These are phyloP conservation scores for Polypterus senegalus DNA, from an alignment of 2,113 vertebrate species.

Conservation along the genomic window DNA sequence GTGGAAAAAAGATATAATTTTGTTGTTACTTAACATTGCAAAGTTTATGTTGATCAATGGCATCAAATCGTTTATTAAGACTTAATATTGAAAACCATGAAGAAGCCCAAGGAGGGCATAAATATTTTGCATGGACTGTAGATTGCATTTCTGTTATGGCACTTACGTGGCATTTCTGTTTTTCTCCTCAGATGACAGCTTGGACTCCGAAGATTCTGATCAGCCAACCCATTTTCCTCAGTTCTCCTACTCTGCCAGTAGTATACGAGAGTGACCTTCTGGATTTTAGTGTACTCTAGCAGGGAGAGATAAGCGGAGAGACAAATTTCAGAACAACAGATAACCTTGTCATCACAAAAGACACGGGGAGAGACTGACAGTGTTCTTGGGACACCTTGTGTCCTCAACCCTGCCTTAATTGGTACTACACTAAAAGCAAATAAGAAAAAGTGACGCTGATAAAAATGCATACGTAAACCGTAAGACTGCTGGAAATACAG, in stretches of 20 bases:
- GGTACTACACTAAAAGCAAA: slow-evolving; percentile 30
- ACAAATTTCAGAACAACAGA: background rate
- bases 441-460: slow-evolving; percentile 23
- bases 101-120: no score
- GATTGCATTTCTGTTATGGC: background rate
- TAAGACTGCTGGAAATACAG: no score
- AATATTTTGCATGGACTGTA: background rate
- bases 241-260: slow-evolving; percentile 85
- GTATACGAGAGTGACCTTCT: slow-evolving; percentile 69
- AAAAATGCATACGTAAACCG: no score
- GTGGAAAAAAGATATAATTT: no score
- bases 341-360: no score
- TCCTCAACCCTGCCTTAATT: slow-evolving; percentile 30
- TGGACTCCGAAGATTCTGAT: slow-evolving; percentile 68
- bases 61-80: no score
- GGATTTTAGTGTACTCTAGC: background rate
- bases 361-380: background rate
- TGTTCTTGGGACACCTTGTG: slow-evolving; percentile 26
- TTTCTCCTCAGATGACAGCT: slow-evolving; percentile 59
- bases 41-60: no score
- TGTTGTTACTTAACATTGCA: no score
- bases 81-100: no score
- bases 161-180: background rate
- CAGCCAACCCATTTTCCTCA: slow-evolving; percentile 85
- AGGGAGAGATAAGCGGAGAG: background rate